Percentiles rank a stretch among this genome's conserved stretches.
These are phyloP conservation scores for Eptatretus atami DNA, from an alignment of 2,797 vertebrate species.

Conservation along the genomic window DNA sequence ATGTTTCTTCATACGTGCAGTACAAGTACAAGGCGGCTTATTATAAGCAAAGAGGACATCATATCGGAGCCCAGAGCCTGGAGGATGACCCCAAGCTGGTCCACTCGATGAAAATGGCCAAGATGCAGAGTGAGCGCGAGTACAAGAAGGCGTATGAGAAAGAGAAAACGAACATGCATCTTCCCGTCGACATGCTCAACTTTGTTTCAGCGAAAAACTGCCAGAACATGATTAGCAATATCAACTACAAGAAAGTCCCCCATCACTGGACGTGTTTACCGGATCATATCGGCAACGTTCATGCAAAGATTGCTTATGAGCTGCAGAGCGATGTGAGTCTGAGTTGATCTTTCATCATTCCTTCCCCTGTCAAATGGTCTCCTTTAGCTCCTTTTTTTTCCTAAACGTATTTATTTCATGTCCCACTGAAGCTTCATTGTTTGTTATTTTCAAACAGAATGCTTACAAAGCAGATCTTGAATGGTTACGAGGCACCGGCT, in stretches of 20 bases:
- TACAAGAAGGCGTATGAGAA: constrained; percentile 66
- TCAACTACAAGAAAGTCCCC: constrained; percentile 38
- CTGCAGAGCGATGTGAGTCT: constrained; percentile 48
- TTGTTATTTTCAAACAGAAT: constrained; percentile 4
- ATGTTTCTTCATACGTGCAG: constrained; percentile 13
- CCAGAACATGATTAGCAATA: constrained; percentile 43
- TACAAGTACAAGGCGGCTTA: constrained; percentile 48
- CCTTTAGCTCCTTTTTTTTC: too few relatives aligned
- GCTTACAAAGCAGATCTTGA: constrained; percentile 66
- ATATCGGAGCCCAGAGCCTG: constrained; percentile 34
- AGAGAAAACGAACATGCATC: constrained; percentile 39
- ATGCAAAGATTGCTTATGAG: constrained; percentile 52
- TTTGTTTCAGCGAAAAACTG: constrained; percentile 42
- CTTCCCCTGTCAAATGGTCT: too few relatives aligned
- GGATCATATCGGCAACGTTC: constrained; percentile 53
- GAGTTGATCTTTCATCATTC: neutral
- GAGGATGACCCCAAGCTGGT: constrained; percentile 34
- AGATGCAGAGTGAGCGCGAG: constrained; percentile 41
- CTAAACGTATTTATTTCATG: too few relatives aligned
- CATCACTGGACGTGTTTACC: constrained; percentile 70
- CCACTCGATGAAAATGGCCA: constrained; percentile 38
- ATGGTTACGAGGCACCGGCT: constrained; percentile 51
- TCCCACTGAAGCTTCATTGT: too few relatives aligned
- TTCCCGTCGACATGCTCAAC: constrained; percentile 47
- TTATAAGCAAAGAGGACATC: constrained; percentile 46